These are phyloP conservation scores for Cettia cetti DNA, from an alignment of 2,113 vertebrate species.

Conservation along the genomic window DNA sequence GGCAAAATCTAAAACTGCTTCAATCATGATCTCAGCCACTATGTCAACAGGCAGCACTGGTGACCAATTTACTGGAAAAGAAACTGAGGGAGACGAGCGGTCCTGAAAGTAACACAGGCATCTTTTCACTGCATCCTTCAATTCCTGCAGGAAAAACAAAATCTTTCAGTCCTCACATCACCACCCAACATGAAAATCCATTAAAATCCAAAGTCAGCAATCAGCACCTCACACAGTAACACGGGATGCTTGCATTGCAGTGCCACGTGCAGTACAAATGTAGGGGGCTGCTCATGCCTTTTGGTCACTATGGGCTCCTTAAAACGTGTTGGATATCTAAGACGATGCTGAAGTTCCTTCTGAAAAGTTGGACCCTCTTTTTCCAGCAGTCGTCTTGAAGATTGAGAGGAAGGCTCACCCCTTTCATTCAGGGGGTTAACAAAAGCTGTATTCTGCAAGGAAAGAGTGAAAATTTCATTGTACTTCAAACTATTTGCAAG, in stretches of 20 bases:
- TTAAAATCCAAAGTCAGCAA: neutral
- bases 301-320: conserved; percentile 3
- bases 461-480: neutral
- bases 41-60: neutral
- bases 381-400: conserved; percentile 49
- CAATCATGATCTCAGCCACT: conserved; percentile 69
- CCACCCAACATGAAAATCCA: neutral
- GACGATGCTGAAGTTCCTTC: neutral
- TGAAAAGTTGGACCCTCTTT: conserved; percentile 62
- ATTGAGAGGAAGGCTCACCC: accelerated
- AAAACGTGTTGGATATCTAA: accelerated
- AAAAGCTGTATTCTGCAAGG: conserved; percentile 77
- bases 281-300: conserved; percentile 9
- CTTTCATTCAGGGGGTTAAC: conserved; percentile 44
- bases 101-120: conserved; percentile 26
- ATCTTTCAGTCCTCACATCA: neutral
- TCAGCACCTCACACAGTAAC: neutral
- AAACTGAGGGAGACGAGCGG: conserved; percentile 27
- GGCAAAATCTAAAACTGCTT: conserved; percentile 62
- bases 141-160: conserved; percentile 60
- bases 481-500: neutral
- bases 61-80: conserved; percentile 78
- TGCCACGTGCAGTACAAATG: conserved; percentile 64
- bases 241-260: accelerated
- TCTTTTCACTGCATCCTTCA: neutral